These are phyloP conservation scores for Campoletis raptor DNA, from an alignment of 2,888 invertebrate species.

Conservation along the genomic window DNA sequence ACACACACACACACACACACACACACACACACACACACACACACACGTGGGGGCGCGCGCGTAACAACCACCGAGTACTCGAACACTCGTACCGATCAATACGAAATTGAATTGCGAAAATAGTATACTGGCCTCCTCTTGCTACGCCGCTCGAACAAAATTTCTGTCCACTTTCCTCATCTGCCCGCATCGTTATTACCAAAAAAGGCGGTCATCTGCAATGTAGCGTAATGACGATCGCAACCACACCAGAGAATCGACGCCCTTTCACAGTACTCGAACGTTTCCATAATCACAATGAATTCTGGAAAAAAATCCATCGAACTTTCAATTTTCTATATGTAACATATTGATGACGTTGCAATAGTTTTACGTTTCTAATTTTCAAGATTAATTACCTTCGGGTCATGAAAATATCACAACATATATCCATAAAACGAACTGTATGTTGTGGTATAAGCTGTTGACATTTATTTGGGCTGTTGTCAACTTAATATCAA, in stretches of 20 bases:
- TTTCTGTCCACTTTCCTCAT: slow-evolving; percentile 48
- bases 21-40: too few species aligned
- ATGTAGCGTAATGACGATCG: slow-evolving; percentile 39
- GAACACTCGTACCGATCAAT: slow-evolving; percentile 64
- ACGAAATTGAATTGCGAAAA: slow-evolving; percentile 68
- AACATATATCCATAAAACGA: neutral
- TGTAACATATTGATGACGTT: neutral
- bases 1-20: too few species aligned
- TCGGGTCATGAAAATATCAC: neutral
- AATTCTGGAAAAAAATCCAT: neutral
- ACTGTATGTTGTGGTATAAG: neutral
- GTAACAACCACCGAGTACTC: slow-evolving; percentile 53
- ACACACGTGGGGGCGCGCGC: too few species aligned
- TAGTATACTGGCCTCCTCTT: slow-evolving; percentile 37
- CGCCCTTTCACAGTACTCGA: neutral
- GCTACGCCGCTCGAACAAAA: slow-evolving; percentile 14
- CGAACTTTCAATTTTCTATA: slow-evolving; percentile 1
- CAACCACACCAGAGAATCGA: slow-evolving; percentile 5
- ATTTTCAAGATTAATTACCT: neutral
- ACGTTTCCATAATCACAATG: neutral
- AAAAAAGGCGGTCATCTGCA: slow-evolving; percentile 23
- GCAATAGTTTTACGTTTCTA: neutral
- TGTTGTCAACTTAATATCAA: neutral
- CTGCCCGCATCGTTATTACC: slow-evolving; percentile 41
- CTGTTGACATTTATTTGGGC: neutral